These are phyloP conservation scores for Eonycteris spelaea DNA, from an alignment of 2,113 vertebrate genomes.

Conservation along the genomic window DNA sequence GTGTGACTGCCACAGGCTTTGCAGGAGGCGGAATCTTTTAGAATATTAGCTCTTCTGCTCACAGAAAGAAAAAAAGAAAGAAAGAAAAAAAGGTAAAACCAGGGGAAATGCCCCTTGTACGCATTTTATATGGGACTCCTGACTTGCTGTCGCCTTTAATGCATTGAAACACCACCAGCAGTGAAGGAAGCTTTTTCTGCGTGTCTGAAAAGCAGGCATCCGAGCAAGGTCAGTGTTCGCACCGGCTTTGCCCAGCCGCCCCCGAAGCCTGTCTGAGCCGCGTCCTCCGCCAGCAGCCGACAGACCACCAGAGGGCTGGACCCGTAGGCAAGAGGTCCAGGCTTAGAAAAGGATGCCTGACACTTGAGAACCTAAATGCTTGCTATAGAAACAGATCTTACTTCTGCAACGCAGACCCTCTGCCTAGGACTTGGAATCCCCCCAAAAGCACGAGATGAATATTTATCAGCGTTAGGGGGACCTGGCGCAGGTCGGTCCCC, in stretches of 20 bases:
- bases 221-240: conserved; percentile 13
- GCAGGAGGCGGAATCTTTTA: neutral
- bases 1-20: neutral
- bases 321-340: conserved; percentile 28
- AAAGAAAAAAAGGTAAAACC: neutral
- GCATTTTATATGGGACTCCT: conserved; percentile 19
- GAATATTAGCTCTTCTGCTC: conserved; percentile 23
- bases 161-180: neutral
- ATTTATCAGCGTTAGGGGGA: conserved; percentile 76
- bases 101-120: neutral
- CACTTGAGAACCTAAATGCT: neutral
- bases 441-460: conserved; percentile 70
- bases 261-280: no score
- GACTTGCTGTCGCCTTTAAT: conserved; percentile 33
- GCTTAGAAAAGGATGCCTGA: conserved; percentile 45
- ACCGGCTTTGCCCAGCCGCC: conserved; percentile 48
- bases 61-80: neutral
- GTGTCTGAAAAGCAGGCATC: neutral
- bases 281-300: neutral
- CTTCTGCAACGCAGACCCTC: conserved; percentile 61
- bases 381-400: conserved; percentile 26
- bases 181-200: neutral
- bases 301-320: neutral
- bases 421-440: conserved; percentile 58
- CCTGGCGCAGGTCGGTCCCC: conserved; percentile 60